phyloP scores from a whole-genome alignment of 2,888 invertebrate genomes.

The Machimus atricapillus region DNA sequence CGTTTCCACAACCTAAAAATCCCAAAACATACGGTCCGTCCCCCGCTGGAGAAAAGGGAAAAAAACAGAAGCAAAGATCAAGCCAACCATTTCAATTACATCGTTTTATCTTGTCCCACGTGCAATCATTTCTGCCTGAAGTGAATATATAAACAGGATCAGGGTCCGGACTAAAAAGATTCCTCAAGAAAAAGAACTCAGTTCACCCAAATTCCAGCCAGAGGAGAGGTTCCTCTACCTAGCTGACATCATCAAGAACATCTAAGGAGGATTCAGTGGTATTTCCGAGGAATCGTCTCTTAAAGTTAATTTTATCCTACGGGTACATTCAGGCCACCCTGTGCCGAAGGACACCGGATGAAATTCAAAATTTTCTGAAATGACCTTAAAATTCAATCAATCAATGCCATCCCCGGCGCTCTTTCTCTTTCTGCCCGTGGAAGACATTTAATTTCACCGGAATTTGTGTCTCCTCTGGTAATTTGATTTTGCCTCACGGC shows the following conservation, averaged over 20 bases:
- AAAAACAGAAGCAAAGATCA: neutral
- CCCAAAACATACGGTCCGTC: neutral
- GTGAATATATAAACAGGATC: conserved; percentile 27
- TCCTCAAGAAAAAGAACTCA: neutral
- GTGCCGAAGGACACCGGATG: neutral
- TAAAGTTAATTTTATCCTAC: conserved; percentile 9
- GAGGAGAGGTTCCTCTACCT: neutral
- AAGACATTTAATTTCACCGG: conserved; percentile 5
- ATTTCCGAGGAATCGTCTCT: neutral
- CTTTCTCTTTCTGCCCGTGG: neutral
- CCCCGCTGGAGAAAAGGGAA: neutral
- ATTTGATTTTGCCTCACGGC: conserved; percentile 9
- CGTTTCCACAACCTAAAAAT: neutral
- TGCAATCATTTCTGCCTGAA: conserved; percentile 28
- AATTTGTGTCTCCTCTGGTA: conserved; percentile 4
- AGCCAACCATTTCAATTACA: conserved; percentile 17
- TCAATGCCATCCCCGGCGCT: conserved; percentile 34
- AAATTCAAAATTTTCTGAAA: conserved; percentile 22
- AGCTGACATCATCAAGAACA: neutral
- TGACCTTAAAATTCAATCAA: conserved; percentile 42
- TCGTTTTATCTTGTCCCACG: conserved; percentile 25
- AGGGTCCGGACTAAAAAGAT: neutral
- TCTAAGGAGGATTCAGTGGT: neutral
- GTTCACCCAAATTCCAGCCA: neutral
- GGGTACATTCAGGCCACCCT: neutral